phyloP scores from a whole-genome alignment of 2,888 invertebrate genomes.

The Athrips mouffetella region DNA sequence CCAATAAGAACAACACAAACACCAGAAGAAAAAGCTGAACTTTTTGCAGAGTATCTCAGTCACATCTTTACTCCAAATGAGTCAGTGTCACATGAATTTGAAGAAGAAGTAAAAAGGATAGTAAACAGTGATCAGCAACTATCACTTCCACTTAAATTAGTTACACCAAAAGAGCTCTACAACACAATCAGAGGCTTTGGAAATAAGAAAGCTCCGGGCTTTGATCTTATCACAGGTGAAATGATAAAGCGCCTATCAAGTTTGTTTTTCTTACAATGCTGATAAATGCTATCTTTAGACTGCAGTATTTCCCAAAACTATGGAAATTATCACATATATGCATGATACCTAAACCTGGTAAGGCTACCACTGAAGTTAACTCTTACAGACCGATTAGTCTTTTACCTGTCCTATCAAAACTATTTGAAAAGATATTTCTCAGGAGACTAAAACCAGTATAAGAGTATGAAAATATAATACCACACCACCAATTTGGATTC shows the following conservation, averaged over 20 bases:
- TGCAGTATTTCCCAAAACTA: background rate
- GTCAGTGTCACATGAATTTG: background rate
- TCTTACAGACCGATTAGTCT: no score
- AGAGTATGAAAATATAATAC: no score
- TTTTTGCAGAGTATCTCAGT: background rate
- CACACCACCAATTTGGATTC: no score
- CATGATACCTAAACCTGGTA: no score
- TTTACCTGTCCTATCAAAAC: no score
- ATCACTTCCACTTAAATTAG: background rate
- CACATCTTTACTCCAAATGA: background rate
- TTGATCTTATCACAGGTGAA: background rate
- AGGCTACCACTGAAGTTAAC: no score
- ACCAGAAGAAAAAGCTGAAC: background rate
- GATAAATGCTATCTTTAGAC: background rate
- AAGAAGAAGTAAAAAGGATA: background rate
- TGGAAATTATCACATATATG: no score
- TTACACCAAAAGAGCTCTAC: background rate
- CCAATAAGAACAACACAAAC: background rate
- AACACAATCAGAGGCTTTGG: background rate
- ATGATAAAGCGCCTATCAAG: background rate
- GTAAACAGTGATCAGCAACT: background rate
- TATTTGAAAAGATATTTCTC: no score
- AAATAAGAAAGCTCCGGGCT: slow-evolving; percentile 5
- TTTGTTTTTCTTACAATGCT: background rate
- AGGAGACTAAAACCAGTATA: no score